Percentiles rank a stretch among this genome's conserved stretches.
These are phyloP conservation scores for Bedellia somnulentella DNA, from an alignment of 2,888 invertebrate species.

Conservation along the genomic window DNA sequence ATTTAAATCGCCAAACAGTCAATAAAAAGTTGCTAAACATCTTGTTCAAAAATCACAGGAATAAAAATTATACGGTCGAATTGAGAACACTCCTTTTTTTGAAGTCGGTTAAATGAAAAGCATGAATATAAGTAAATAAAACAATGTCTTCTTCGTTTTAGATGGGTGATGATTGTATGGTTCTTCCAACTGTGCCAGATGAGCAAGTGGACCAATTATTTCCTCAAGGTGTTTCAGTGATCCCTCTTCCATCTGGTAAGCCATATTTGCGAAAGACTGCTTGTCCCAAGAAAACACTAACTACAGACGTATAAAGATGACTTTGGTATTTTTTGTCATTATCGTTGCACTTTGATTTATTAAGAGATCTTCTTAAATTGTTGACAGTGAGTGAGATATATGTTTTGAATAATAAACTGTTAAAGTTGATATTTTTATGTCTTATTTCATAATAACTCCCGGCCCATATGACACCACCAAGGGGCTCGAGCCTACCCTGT, in stretches of 20 bases:
- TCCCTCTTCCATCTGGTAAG: conserved; percentile 83
- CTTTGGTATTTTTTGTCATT: neutral
- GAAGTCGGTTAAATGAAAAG: no score
- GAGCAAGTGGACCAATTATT: conserved; percentile 72
- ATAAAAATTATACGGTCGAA: no score
- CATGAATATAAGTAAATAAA: no score
- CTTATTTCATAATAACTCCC: neutral
- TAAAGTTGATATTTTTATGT: neutral
- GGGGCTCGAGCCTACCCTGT: no score
- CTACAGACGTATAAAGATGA: neutral
- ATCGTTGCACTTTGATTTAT: neutral
- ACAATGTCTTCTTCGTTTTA: no score
- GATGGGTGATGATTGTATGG: conserved; percentile 87
- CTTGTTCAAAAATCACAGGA: no score
- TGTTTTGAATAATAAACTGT: neutral
- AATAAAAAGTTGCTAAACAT: no score
- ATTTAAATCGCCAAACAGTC: no score
- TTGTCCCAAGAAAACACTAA: conserved; percentile 46
- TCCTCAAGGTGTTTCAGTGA: conserved; percentile 67
- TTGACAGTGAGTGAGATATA: neutral
- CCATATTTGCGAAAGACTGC: conserved; percentile 76
- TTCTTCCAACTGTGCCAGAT: conserved; percentile 76
- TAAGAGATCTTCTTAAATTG: neutral
- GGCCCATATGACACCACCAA: neutral
- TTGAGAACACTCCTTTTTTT: no score